Evolutionary conservation across 1,140 invertebrate species (phyloP), one percentile per base, ranked within the genome.

Genomic region (Heliothis subflexa): DNA sequence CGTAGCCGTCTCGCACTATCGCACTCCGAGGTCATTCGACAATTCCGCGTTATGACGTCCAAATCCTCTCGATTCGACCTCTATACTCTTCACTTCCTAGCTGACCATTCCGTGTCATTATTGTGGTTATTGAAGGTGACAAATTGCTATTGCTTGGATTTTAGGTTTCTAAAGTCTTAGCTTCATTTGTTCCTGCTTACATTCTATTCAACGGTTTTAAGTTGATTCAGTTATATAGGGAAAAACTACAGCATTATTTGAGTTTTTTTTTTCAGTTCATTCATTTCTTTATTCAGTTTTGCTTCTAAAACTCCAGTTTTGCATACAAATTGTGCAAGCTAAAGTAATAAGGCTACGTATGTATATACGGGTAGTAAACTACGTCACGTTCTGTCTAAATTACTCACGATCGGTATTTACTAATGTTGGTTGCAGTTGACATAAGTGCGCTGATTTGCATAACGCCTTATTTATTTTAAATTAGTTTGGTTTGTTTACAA

Each of bases 41-140:
- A 61, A 81, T 82, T 82, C 78, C 78, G 78, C 78, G 11, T 80
- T 14, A 72, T 80, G 81, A 83, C 81, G 78, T 64, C 73, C 14
- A 50, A 73, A 33, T 64, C 57, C 55, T 79, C 68, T 61, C 50
- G 33, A 55, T 62, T 2, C 49, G 77, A 75, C 77, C 76, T 78
- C 72, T 61, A 62, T 61, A 54, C 61, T 68, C 74, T 55, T 66
- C 68, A 62, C 81, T 83, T 83, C 81, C 81, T 83, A 79, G 66
- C 45, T 68, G 28, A 54, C 74, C 74, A 61, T 76, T 74, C 61
- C 61, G 72, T 71, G 4, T 50, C 25, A 45, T 52, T 45, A 55
- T 72, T 55, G 52, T 66, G 16, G n/a, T 28, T 14, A 33, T 33
- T 47, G n/a, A 70, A 78, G 66, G 55, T 72, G n/a, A 72, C 12